A percentile compares a stretch with the other conserved stretches of the same genome.
These are phyloP conservation scores for Pycnonotus jocosus DNA, from an alignment of 2,113 vertebrate species.

Conservation along the genomic window DNA sequence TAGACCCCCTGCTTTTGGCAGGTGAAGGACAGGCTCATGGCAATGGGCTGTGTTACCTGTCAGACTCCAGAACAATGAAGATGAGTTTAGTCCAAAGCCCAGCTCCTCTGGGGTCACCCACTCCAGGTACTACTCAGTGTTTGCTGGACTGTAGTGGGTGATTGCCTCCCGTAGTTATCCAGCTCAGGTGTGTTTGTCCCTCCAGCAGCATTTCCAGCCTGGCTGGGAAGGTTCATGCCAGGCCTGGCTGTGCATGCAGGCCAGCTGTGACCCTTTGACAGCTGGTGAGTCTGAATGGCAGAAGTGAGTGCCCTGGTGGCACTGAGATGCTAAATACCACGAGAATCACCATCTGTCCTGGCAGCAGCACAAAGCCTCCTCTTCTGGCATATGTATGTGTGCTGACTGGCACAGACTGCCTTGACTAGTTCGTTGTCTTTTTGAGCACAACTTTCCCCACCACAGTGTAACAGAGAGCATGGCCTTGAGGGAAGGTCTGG, in stretches of 20 bases:
- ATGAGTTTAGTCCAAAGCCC: not conserved
- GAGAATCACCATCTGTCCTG: not conserved
- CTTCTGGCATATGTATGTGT: not conserved
- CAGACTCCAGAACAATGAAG: not conserved
- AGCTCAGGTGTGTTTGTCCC: not conserved
- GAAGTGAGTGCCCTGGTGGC: not conserved
- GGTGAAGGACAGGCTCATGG: not conserved
- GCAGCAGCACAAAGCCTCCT: not conserved
- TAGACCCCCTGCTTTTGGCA: not conserved
- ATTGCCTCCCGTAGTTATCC: not conserved
- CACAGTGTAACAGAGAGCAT: not conserved
- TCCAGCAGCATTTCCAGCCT: not conserved
- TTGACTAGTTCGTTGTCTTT: not conserved
- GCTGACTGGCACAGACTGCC: not conserved
- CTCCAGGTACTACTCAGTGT: not conserved
- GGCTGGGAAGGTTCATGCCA: not conserved
- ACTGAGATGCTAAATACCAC: not conserved
- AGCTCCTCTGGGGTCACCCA: not conserved
- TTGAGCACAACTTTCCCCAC: not conserved
- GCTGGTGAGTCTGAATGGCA: not conserved
- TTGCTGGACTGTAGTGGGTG: not conserved
- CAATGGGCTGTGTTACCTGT: not conserved
- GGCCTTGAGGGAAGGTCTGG: not conserved
- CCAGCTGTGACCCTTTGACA: not conserved
- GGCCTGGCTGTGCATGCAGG: not conserved